These are phyloP conservation scores for Sebastes taczanowskii DNA, from an alignment of 2,797 vertebrate genomes.

Conservation along the genomic window DNA sequence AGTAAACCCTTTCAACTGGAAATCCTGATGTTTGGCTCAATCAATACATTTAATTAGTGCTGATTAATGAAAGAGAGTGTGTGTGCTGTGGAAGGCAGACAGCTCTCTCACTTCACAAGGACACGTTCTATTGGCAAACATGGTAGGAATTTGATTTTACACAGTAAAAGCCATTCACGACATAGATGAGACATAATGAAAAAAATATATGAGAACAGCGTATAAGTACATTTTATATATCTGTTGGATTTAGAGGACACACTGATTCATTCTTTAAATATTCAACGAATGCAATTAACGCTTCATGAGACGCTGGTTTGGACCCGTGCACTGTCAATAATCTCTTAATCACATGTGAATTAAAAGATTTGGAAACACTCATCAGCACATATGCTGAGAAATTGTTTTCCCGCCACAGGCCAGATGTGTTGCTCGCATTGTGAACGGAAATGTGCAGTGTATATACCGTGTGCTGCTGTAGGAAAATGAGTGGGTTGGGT, in stretches of 20 bases:
- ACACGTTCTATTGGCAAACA: constrained; percentile 74
- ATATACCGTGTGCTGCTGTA: background rate
- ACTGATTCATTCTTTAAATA: constrained; percentile 21
- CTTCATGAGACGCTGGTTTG: constrained; percentile 30
- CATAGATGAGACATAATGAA: constrained; percentile 17
- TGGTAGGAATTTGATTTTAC: constrained; percentile 46
- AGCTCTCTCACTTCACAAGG: constrained; percentile 78
- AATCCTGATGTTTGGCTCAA: constrained; percentile 82
- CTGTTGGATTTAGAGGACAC: constrained; percentile 7
- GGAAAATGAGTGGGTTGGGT: constrained; percentile 32
- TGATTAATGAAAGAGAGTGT: constrained; percentile 88
- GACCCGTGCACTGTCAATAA: constrained; percentile 35
- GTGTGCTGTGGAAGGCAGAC: constrained; percentile 73
- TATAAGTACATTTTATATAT: constrained; percentile 1
- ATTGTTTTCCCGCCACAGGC: constrained; percentile 15
- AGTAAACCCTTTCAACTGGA: constrained; percentile 78
- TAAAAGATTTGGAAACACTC: constrained; percentile 39
- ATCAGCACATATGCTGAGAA: constrained; percentile 16
- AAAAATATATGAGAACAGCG: background rate
- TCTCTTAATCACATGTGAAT: constrained; percentile 48
- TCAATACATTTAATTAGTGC: constrained; percentile 93
- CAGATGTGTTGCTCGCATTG: background rate
- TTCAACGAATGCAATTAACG: constrained; percentile 46
- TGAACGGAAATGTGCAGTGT: background rate
- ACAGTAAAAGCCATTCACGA: background rate